Evolutionary conservation across 1,140 invertebrate genomes (phyloP).

Genomic region (Oreohelix idahoensis): DNA sequence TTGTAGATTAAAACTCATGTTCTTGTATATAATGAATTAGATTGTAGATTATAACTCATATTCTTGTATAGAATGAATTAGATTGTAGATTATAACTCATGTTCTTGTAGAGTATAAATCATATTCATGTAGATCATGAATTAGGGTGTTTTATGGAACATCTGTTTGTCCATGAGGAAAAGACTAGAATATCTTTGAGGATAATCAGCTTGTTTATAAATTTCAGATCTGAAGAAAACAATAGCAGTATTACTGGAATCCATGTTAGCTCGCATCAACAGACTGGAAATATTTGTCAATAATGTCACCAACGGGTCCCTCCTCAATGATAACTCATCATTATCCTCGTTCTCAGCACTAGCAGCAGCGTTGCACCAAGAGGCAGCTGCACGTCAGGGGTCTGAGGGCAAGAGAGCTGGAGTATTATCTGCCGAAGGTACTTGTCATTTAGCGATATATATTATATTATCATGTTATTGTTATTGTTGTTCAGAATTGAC

Average conservation of each 20-base stretch:
- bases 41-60: no score
- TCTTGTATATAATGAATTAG: no score
- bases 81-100: no score
- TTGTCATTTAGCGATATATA: background rate
- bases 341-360: background rate
- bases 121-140: no score
- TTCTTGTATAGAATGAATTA: no score
- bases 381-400: background rate
- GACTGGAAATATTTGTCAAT: conserved; percentile 56
- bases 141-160: no score
- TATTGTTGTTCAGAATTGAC: no score
- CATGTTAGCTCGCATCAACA: conserved; percentile 60
- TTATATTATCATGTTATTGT: no score
- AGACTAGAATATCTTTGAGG: no score
- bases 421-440: conserved; percentile 22
- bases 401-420: background rate
- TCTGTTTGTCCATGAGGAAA: no score
- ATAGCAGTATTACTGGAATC: conserved; percentile 68
- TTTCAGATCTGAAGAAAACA: conserved; percentile 70
- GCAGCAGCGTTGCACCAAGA: background rate
- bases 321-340: conserved; percentile 31
- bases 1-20: no score
- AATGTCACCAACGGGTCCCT: conserved; percentile 46
- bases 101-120: no score
- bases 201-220: background rate